A percentile compares a stretch with the other conserved stretches of the same genome.
Evolutionary conservation across 2,888 invertebrate genomes (phyloP).

Genomic region (Drosophila mimica): DNA sequence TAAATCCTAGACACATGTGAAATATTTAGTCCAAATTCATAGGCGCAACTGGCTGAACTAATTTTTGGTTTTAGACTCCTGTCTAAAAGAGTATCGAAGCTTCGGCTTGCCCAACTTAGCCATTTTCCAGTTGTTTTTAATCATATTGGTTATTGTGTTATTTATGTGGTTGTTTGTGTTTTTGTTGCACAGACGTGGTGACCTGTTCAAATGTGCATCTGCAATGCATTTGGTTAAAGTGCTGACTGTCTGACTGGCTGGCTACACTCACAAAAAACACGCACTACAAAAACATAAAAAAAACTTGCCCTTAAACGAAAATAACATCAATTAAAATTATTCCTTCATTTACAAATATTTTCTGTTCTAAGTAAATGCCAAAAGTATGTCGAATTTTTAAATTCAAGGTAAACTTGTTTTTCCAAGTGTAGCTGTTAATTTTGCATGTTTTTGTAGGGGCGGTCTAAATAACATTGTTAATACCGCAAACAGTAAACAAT

Average conservation of each 20-base stretch:
- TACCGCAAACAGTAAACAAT: conserved; percentile 53
- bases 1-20: no score
- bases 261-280: neutral
- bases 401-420: neutral
- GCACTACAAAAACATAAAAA: no score
- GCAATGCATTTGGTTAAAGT: conserved; percentile 28
- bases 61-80: neutral
- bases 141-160: neutral
- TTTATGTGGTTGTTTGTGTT: conserved; percentile 13
- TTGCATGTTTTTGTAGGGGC: conserved; percentile 52
- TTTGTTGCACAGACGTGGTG: conserved; percentile 15
- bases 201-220: conserved; percentile 20
- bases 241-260: neutral
- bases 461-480: conserved; percentile 70
- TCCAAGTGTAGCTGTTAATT: conserved; percentile 18
- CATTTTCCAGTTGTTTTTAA: neutral
- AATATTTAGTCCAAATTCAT: neutral
- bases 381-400: neutral
- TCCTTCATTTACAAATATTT: no score
- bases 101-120: neutral
- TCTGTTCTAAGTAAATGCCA: neutral
- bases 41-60: neutral
- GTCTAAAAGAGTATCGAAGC: neutral
- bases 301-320: neutral
- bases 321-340: no score